These are phyloP conservation scores for Zosterops borbonicus DNA, from an alignment of 2,113 vertebrate genomes.

Conservation along the genomic window DNA sequence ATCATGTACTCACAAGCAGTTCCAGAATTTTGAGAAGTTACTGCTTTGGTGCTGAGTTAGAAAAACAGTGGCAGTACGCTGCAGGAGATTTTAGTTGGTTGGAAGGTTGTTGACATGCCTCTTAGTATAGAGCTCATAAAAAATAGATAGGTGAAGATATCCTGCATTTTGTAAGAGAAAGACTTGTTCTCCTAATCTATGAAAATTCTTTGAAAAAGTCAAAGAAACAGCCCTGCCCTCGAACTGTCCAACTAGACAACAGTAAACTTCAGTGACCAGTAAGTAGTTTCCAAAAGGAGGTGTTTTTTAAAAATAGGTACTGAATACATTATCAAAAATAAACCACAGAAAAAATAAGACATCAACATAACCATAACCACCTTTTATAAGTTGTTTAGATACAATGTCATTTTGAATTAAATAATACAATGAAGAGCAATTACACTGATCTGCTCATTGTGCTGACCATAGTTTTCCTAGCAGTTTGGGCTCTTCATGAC, in stretches of 20 bases:
- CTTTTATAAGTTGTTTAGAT: neutral
- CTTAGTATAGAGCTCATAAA: neutral
- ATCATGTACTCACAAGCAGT: neutral
- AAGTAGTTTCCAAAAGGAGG: neutral
- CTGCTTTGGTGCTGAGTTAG: neutral
- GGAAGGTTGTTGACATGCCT: neutral
- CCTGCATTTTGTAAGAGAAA: neutral
- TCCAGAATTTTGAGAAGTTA: neutral
- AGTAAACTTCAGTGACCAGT: neutral
- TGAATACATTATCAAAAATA: neutral
- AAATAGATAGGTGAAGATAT: neutral
- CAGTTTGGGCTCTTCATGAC: neutral
- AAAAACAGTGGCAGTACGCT: neutral
- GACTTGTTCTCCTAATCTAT: neutral
- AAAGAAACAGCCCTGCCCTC: fast-evolving
- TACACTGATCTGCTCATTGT: neutral
- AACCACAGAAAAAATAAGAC: neutral
- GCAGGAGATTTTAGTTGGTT: neutral
- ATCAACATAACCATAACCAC: neutral
- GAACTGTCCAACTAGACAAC: neutral
- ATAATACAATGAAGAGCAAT: neutral
- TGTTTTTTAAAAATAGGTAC: neutral
- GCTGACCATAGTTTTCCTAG: neutral
- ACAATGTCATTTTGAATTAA: neutral
- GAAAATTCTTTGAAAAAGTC: neutral